Evolutionary conservation across 2,888 invertebrate species (phyloP), one percentile per base, ranked within the genome.

Genomic region (Coleophora flavipennella): DNA sequence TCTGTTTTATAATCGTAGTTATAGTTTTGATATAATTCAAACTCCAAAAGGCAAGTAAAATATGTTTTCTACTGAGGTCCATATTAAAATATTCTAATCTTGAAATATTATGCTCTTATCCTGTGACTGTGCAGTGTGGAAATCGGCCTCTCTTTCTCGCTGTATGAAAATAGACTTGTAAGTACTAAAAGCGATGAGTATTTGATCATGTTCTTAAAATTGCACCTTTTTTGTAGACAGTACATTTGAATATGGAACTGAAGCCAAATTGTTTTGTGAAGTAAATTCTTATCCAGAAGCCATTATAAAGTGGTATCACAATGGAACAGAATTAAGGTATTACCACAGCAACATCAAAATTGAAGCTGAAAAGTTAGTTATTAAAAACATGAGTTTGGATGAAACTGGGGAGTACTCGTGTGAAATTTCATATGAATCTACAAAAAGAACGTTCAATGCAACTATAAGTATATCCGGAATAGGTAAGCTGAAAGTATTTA

Each of bases 281-380:
- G 68, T 74, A 0, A 53, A 58, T 1, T 70, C 80, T 0, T 81
- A 76, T 38, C 81, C 81, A 0, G 64, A 67, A 44, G 73, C 68
- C 0, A 53, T 53, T 27, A 53, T 64, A 3, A 61, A 57, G 41
- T 83, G 81, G 81, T 71, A 60, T 32, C 63, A 69, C 28, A 79
- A 81, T 31, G 59, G 60, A 0, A 65, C 59, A 3, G 26, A 44
- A 2, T 25, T 79, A 13, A 54, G 54, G 20, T 34, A 44, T 9
- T 46, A 39, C 20, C 20, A 20, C 7, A 50, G 57, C 26, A 54
- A 67, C 36, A 35, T 64, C 1, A 48, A 64, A 40, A 32, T 67
- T 0, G 12, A 45, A 7, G 13, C 45, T 0, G 62, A 69, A 13
- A 61, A 69, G 10, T 42, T 83, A 1, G 31, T 59, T 3, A 71